These are phyloP conservation scores for Coremacera marginata DNA, from an alignment of 2,888 invertebrate genomes.

Conservation along the genomic window DNA sequence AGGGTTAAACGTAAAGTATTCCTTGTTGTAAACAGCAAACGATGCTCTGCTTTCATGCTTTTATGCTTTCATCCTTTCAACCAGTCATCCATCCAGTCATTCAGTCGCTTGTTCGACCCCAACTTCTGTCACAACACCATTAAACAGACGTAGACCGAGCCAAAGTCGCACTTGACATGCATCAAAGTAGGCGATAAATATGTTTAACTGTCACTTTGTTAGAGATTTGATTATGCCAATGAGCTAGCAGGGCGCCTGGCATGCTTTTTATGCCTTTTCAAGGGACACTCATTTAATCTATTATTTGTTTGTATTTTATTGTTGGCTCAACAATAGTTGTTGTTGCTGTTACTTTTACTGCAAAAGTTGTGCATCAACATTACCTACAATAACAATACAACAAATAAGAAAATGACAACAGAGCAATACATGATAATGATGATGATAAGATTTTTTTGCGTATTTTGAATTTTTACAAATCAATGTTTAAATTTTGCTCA, in stretches of 20 bases:
- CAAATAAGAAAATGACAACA: too few relatives aligned
- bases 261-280: background rate
- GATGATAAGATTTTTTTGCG: too few relatives aligned
- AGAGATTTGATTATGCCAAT: slow-evolving; percentile 13
- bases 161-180: background rate
- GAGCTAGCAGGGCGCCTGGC: background rate
- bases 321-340: background rate
- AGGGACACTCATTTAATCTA: background rate
- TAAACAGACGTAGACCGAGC: too few relatives aligned
- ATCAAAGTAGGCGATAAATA: slow-evolving; percentile 36
- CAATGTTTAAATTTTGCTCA: too few relatives aligned
- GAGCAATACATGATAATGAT: too few relatives aligned
- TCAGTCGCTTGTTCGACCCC: too few relatives aligned
- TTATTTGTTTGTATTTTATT: slow-evolving; percentile 5
- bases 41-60: background rate
- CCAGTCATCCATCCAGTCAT: background rate
- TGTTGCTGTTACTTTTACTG: background rate
- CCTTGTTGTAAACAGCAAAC: too few relatives aligned
- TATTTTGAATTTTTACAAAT: too few relatives aligned
- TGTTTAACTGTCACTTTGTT: slow-evolving; percentile 31
- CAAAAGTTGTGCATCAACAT: background rate
- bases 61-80: background rate
- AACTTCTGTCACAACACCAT: too few relatives aligned
- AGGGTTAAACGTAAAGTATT: too few relatives aligned
- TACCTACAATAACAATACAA: background rate